phyloP scores from a whole-genome alignment of 37 sponge, comb jelly and placozoan genomes.

The Eunapius fragilis region DNA sequence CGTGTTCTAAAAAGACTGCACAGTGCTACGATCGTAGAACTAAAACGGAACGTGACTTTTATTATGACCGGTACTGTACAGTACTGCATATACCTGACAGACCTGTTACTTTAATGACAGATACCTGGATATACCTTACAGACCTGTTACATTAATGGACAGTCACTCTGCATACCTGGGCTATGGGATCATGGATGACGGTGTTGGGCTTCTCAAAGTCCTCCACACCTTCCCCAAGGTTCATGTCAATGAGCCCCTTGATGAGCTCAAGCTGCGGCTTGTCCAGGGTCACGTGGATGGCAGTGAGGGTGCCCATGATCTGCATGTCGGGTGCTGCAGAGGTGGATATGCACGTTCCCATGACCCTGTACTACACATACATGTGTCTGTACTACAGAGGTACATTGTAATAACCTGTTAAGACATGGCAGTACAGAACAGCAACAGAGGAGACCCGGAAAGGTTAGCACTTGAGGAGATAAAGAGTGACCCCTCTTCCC shows the following conservation, averaged over 20 bases:
- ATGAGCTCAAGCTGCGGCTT: slow-evolving; percentile 84
- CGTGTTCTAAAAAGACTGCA: too few species aligned
- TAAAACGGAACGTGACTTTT: too few species aligned
- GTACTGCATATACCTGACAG: background rate
- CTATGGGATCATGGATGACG: slow-evolving; percentile 83
- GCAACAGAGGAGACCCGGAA: too few species aligned
- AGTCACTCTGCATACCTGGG: slow-evolving; percentile 42
- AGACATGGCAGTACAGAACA: too few species aligned
- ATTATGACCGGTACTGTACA: background rate
- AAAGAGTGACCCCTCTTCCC: too few species aligned
- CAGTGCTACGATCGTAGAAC: too few species aligned
- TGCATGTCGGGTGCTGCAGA: slow-evolving; percentile 79
- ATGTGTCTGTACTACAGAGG: background rate
- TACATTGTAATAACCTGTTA: too few species aligned
- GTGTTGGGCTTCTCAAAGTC: slow-evolving; percentile 91
- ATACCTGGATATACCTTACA: background rate
- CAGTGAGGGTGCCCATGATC: slow-evolving; percentile 70
- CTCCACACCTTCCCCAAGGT: slow-evolving; percentile 87
- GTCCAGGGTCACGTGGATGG: slow-evolving; percentile 83
- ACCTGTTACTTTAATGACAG: background rate
- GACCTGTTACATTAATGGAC: background rate
- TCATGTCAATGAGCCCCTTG: slow-evolving; percentile 90
- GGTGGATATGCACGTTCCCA: background rate
- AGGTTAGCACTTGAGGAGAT: too few species aligned
- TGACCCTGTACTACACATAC: background rate